These are phyloP conservation scores for Procavia capensis DNA, from an alignment of 2,113 vertebrate species.

Conservation along the genomic window DNA sequence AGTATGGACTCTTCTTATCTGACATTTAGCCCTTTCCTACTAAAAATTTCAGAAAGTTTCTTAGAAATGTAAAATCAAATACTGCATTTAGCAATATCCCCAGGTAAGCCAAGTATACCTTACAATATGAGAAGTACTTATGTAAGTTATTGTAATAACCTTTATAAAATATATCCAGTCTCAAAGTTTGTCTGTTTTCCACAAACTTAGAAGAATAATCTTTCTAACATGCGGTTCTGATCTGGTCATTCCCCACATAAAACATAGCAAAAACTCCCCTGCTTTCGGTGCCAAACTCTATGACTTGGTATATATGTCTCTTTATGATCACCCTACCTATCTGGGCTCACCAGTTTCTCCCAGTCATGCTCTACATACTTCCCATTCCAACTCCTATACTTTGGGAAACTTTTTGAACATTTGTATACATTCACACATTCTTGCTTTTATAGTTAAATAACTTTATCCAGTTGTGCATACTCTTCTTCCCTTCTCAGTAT, in stretches of 20 bases:
- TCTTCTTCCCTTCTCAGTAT: not conserved
- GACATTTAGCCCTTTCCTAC: not conserved
- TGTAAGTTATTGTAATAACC: not conserved
- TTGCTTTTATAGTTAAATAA: not conserved
- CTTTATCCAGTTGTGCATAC: not conserved
- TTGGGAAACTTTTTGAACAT: not conserved
- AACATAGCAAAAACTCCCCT: not conserved
- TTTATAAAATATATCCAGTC: not conserved
- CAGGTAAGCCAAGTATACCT: too few species aligned
- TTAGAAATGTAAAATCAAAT: not conserved
- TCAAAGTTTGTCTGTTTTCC: not conserved
- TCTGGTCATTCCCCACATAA: not conserved
- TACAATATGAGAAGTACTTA: not conserved
- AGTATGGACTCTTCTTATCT: not conserved
- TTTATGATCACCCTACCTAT: accelerated
- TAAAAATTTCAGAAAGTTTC: not conserved
- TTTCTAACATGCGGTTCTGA: not conserved
- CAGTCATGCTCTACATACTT: not conserved
- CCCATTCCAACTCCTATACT: not conserved
- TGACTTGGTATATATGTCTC: accelerated
- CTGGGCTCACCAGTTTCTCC: not conserved
- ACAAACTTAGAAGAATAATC: not conserved
- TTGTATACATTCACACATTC: not conserved
- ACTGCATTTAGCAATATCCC: not conserved
- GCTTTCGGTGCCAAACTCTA: not conserved